Evolutionary conservation across 2,888 invertebrate genomes (phyloP), one percentile per base, ranked within the genome.

Genomic region (Pterobdella sp.): DNA sequence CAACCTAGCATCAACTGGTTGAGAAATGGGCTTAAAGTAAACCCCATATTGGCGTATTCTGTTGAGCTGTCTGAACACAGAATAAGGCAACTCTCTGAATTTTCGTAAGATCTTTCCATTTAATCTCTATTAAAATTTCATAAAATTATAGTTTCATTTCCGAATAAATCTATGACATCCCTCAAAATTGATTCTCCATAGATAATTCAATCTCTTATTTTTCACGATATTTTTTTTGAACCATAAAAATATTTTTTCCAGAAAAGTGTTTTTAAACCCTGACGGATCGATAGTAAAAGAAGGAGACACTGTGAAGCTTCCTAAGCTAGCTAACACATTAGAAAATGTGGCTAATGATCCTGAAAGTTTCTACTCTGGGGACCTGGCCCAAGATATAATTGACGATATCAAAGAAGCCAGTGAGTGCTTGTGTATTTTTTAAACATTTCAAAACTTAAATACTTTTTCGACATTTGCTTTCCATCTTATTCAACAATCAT

Each of bases 291-390:
- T 89, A 78, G 87, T 87, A 84, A 81, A 85, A 77, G 85, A 87
- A 80, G 89, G 90, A 69, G 90, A 91, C 72, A 81, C 84, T 14
- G 87, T 92, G 79, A 87, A 85, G 77, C 86, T 90, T 72, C 87
- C 87, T 0, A 84, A 85, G 35, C 80, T 93, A 75, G 91, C 89
- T 0, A 81, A 86, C 22, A 93, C 93, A 0, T 83, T 94, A 74
- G 87, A 87, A 76, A 82, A 84, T 32, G 88, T 94, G 71, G 88
- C 89, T 0, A 82, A 86, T 72, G 87, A 90, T 0, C 87, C 87
- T 36, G 85, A 87, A 76, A 88, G 88, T 77, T 87, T 94, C 73
- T 93, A 94, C 85, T 88, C 89, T 79, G 92, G 92, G 0, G 86
- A 86, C 0, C 86, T 92, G 37, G 88, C 91, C 0, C 84, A 87